Base-by-base conservation (phyloP, 2,797 vertebrate species). In the Girardinus metallicus region DNA sequence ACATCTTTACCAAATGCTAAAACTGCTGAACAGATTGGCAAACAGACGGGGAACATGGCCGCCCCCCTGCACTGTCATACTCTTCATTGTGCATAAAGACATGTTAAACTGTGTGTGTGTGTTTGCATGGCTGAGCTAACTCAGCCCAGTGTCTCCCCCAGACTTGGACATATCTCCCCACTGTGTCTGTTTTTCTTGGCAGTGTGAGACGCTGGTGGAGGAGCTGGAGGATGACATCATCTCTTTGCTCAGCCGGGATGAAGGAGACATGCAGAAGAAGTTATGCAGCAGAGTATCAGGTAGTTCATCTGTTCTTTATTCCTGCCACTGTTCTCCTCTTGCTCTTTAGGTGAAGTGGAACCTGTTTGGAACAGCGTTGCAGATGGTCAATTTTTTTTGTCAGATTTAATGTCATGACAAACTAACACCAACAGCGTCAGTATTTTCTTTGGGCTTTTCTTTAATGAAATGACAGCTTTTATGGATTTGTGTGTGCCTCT, bases 211-310 rank as follows among this genome's bases (percentile, higher is more conserved):
- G 41, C 82, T 97, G n/a, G 88, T 96, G 91, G 97, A 99, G 88
- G 96, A 98, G 88, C 91, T 96, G 77, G 98, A 97, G 94, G 98
- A 98, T 79, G 96, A 97, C 82, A 97, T 97, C 88, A 88, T 97
- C 92, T 94, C 96, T 80, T 93, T 97, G 89, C 95, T 97, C 90
- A 83, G 96, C 91, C 95, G 85, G 88, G 94, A 96, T 84, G 85
- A 89, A 78, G 91, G 92, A 76, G 81, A 90, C 85, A 94, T 96
- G 83, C 95, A 95, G 77, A 93, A 96, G 93, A 96, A 95, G 94
- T 95, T 98, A 91, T 98, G 98, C 96, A 95, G 86, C 88, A 92
- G 93, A 90, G 90, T 96, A 85, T 96, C 97, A 97, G 98, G 98
- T 98, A 97, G 86, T 93, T 66, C 18, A 36, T 39, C 34, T 39